Conservation (phyloP, 1,140 invertebrate genomes). For the Scaptomyza pallida region DNA sequence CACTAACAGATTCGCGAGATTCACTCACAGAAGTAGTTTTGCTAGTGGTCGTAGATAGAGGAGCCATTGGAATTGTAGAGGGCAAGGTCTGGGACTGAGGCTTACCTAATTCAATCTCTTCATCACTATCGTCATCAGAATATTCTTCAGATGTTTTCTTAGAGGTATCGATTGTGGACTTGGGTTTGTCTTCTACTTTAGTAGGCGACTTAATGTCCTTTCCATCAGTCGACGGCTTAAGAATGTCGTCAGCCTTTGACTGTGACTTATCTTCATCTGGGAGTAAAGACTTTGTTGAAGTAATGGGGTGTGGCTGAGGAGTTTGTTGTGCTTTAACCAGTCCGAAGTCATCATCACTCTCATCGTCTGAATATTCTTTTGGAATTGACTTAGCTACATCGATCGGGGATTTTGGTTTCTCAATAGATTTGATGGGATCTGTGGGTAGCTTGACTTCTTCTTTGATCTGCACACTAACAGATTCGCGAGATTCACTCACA, state of each 20-base stretch:
- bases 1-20: not conserved
- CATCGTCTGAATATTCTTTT: conserved; percentile 13
- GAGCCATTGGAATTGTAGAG: not conserved
- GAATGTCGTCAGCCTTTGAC: conserved; percentile 1
- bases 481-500: not conserved
- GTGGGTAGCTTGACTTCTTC: conserved; percentile 2
- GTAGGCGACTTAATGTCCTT: not conserved
- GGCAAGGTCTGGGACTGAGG: conserved; percentile 10
- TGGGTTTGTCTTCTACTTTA: conserved; percentile 25
- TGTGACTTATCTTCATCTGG: conserved; percentile 2
- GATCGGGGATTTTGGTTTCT: conserved; percentile 1
- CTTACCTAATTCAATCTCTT: conserved; percentile 17
- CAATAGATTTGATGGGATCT: not conserved
- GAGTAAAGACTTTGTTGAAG: not conserved
- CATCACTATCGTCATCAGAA: conserved; percentile 32
- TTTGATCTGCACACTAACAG: not conserved
- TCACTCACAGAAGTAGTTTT: not conserved
- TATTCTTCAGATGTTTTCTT: conserved; percentile 6
- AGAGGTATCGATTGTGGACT: not conserved
- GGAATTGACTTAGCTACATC: conserved; percentile 2
- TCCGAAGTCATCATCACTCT: conserved; percentile 25
- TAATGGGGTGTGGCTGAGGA: not conserved
- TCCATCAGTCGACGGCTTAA: not conserved
- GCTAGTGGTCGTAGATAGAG: not conserved
- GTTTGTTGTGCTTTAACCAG: conserved; percentile 4